Percentiles rank a stretch among this genome's conserved stretches.
These are phyloP conservation scores for Ptilorrhoa leucosticta DNA, from an alignment of 2,113 vertebrate genomes.

Conservation along the genomic window DNA sequence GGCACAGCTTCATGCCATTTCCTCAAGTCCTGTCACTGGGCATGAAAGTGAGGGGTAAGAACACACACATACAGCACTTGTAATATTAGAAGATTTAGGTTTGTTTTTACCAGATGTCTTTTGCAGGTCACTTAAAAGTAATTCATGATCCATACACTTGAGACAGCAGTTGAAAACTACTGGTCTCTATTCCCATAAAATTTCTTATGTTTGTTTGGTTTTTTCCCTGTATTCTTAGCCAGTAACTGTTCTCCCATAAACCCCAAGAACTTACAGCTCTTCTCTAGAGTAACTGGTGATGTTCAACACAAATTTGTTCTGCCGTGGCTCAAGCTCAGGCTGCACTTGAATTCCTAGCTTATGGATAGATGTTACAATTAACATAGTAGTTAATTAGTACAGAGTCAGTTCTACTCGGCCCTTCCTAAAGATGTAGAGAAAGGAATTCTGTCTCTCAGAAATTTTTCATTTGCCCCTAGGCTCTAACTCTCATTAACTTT, in stretches of 20 bases:
- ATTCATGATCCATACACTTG: not conserved
- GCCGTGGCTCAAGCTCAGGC: not conserved
- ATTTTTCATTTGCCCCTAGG: not conserved
- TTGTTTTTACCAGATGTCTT: not conserved
- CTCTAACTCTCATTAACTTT: not conserved
- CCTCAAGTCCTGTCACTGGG: not conserved
- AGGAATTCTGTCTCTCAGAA: not conserved
- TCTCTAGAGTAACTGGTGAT: not conserved
- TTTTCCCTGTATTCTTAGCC: not conserved
- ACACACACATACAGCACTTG: not conserved
- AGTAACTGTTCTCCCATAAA: not conserved
- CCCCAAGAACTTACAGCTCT: not conserved
- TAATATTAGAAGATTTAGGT: not conserved
- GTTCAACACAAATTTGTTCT: not conserved
- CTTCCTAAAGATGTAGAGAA: not conserved
- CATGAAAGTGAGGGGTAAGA: not conserved
- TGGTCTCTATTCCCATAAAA: not conserved
- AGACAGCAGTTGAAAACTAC: not conserved
- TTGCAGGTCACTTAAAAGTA: not conserved
- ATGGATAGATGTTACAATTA: not conserved
- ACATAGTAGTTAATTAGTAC: not conserved
- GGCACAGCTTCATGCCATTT: not conserved
- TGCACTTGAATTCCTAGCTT: not conserved
- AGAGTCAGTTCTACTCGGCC: not conserved
- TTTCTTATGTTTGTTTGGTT: not conserved